Conservation (phyloP, 1,140 invertebrate genomes). For the Polyergus mexicanus region DNA sequence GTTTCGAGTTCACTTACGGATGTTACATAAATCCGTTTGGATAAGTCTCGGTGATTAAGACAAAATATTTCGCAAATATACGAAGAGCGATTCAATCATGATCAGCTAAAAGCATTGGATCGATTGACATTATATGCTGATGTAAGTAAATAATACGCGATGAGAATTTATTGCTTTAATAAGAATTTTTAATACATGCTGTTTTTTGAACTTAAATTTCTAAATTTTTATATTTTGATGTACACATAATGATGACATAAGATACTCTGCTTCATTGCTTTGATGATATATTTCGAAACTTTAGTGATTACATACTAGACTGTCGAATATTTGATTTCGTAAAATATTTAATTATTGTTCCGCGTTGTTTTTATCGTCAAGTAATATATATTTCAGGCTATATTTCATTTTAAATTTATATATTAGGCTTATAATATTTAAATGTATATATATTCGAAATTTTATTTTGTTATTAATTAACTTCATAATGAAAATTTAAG, state of each 20-base stretch:
- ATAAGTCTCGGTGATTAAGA: neutral
- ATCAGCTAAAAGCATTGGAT: neutral
- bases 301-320: neutral
- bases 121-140: neutral
- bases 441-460: neutral
- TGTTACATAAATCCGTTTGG: neutral
- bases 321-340: neutral
- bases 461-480: neutral
- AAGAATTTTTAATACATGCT: neutral
- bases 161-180: conserved; percentile 12
- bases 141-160: neutral
- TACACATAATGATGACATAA: neutral
- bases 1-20: neutral
- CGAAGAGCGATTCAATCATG: neutral
- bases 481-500: neutral
- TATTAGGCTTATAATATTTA: neutral
- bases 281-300: neutral
- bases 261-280: neutral
- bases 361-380: neutral
- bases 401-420: neutral
- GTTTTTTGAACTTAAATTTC: neutral
- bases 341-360: neutral
- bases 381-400: neutral
- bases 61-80: neutral
- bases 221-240: neutral